These are phyloP conservation scores for Bubo blakistoni DNA, from an alignment of 2,113 vertebrate genomes.

Conservation along the genomic window DNA sequence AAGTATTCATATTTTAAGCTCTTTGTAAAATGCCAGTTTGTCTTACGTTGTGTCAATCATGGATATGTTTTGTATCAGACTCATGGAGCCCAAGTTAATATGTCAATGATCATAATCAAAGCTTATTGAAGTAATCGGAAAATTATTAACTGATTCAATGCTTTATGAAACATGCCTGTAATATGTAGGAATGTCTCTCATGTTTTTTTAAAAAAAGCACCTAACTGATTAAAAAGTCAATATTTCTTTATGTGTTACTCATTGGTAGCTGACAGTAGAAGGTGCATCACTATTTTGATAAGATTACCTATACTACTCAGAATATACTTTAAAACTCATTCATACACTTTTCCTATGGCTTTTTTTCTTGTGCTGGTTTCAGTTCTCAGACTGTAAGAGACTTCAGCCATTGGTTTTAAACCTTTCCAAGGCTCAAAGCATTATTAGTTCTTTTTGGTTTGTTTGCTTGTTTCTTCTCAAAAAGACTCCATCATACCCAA, in stretches of 20 bases:
- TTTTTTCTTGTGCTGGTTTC: not conserved
- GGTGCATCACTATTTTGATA: not conserved
- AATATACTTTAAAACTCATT: not conserved
- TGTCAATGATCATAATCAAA: not conserved
- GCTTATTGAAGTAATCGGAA: not conserved
- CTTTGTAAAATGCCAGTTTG: not conserved
- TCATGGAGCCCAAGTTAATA: not conserved
- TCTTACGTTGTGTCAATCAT: not conserved
- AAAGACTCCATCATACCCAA: not conserved
- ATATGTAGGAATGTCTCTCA: not conserved
- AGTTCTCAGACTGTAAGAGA: not conserved
- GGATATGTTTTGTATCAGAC: not conserved
- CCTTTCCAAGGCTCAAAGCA: not conserved
- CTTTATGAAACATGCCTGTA: not conserved
- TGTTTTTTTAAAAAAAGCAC: not conserved
- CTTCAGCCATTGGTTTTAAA: not conserved
- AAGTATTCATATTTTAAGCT: not conserved
- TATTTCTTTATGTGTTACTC: not conserved
- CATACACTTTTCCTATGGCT: not conserved
- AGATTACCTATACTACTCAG: not conserved
- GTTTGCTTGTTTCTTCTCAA: not conserved
- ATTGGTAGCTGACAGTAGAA: not conserved
- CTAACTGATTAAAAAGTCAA: not conserved
- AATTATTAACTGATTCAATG: not conserved
- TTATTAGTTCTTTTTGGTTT: not conserved